A percentile compares a stretch with the other conserved stretches of the same genome.
Evolutionary conservation across 2,113 vertebrate species (phyloP).

Genomic region (Prochilodus magdalenae): DNA sequence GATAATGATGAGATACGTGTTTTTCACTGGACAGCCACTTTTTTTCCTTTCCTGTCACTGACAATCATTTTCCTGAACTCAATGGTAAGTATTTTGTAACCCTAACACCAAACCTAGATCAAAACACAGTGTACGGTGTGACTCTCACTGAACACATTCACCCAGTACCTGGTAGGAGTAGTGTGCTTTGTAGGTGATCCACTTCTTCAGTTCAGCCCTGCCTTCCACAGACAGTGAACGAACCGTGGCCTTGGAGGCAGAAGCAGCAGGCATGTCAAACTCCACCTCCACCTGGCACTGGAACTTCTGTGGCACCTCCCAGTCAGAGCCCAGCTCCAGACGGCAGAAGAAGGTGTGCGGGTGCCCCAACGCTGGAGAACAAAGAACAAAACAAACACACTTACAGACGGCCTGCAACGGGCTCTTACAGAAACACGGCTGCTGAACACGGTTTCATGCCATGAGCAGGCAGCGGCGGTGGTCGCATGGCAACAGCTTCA

Average conservation of each 20-base stretch:
- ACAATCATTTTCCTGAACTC: too few relatives aligned
- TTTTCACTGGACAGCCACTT: too few relatives aligned
- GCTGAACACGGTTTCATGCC: too few relatives aligned
- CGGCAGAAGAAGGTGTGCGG: slow-evolving; percentile 92
- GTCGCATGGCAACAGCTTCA: too few relatives aligned
- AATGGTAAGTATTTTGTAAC: too few relatives aligned
- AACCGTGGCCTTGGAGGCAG: slow-evolving; percentile 83
- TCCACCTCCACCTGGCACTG: slow-evolving; percentile 82
- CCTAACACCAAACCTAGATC: too few relatives aligned
- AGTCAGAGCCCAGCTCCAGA: slow-evolving; percentile 88
- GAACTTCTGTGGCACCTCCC: slow-evolving; percentile 85
- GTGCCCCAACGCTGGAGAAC: slow-evolving; percentile 77
- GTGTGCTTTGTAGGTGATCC: slow-evolving; percentile 89
- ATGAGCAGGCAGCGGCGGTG: too few relatives aligned
- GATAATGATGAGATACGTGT: too few relatives aligned
- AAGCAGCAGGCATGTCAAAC: slow-evolving; percentile 87
- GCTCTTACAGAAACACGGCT: too few relatives aligned
- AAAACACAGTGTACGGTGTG: too few relatives aligned
- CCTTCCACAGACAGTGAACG: slow-evolving; percentile 86
- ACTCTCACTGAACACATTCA: background rate
- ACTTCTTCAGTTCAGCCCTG: slow-evolving; percentile 82
- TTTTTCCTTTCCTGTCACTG: too few relatives aligned
- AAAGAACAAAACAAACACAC: slow-evolving; percentile 11
- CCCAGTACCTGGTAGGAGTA: slow-evolving; percentile 87
- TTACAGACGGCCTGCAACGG: background rate